Evolutionary conservation across 2,113 vertebrate genomes (phyloP).

Genomic region (Jacana jacana): DNA sequence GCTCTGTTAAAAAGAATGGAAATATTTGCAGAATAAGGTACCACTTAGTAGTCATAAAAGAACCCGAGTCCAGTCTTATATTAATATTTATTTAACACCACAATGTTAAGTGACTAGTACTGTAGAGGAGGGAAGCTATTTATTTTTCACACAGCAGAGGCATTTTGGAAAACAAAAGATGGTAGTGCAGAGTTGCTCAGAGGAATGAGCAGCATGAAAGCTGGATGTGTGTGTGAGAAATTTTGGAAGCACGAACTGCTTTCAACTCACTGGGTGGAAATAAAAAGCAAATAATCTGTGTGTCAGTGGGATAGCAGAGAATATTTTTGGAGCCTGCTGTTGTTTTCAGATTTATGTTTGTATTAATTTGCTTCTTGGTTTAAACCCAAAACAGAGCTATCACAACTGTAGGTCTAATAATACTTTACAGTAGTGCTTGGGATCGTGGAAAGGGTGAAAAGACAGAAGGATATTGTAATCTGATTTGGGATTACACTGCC

Average conservation of each 20-base stretch:
- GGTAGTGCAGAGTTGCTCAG: not conserved
- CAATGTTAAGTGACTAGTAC: not conserved
- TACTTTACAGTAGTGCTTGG: not conserved
- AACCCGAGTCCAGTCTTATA: not conserved
- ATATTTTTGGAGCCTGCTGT: slow-evolving; percentile 11
- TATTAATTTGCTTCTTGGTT: slow-evolving; percentile 29
- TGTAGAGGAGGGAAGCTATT: slow-evolving; percentile 26
- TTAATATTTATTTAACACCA: slow-evolving; percentile 53
- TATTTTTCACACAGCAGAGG: slow-evolving; percentile 51
- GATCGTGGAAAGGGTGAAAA: not conserved
- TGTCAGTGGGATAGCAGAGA: slow-evolving; percentile 6
- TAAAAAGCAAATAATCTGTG: slow-evolving; percentile 37
- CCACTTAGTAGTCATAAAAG: not conserved
- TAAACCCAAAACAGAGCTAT: not conserved
- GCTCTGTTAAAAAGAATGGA: not conserved
- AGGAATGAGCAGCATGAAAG: not conserved
- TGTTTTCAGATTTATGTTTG: slow-evolving; percentile 26
- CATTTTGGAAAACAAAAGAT: slow-evolving; percentile 39
- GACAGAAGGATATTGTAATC: not conserved
- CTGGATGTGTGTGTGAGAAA: not conserved
- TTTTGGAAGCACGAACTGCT: not conserved
- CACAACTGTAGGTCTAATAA: not conserved
- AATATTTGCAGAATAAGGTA: slow-evolving; percentile 44
- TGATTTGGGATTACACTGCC: not conserved
- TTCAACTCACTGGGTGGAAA: slow-evolving; percentile 12